Base-by-base conservation (phyloP, 2,797 vertebrate genomes). In the Amazonetta brasiliensis region DNA sequence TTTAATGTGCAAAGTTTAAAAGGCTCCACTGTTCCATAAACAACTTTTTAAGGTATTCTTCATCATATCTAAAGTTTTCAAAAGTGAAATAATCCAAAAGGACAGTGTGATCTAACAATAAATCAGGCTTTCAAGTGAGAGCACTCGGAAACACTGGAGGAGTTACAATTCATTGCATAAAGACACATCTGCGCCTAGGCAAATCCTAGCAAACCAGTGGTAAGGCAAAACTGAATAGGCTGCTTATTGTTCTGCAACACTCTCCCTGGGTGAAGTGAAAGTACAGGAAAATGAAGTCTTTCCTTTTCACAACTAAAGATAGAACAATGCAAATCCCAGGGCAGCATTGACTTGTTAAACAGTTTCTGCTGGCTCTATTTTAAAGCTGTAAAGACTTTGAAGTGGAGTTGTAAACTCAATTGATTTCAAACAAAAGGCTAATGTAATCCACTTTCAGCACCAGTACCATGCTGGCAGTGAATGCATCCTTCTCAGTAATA, bases 361-460 rank as follows among this genome's bases (percentile, higher is more conserved):
- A 97, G 94, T 95, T 95, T 94, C 93, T 95, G 80, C 90, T 87
- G 85, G 74, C 74, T 94, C 85, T 90, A 86, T 95, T 96, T 94
- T 94, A 94, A 92, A 96, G 79, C 67, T 95, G 59, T 74, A 68
- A 94, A 94, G 89, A 76, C 85, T 96, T 94, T 95, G 94, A 96
- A 97, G 94, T 91, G 77, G 74, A 91, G 89, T 90, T 96, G 94
- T 96, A 96, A 97, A 96, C 94, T 94, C 96, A 92, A 91, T 55
- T 97, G 91, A 95, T 95, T 96, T 94, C 92, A 94, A 90, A 97
- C 95, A 96, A 97, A 96, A 94, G 91, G 85, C 67, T 92, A 96
- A 97, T 96, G 95, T 94, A 96, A 97, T 95, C 96, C 95, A 94
- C 95, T 97, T 96, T 95, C 95, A 94, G 94, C 92, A 95, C 74